These are phyloP conservation scores for Matsumyia berberina DNA, from an alignment of 2,888 invertebrate genomes.

Conservation along the genomic window DNA sequence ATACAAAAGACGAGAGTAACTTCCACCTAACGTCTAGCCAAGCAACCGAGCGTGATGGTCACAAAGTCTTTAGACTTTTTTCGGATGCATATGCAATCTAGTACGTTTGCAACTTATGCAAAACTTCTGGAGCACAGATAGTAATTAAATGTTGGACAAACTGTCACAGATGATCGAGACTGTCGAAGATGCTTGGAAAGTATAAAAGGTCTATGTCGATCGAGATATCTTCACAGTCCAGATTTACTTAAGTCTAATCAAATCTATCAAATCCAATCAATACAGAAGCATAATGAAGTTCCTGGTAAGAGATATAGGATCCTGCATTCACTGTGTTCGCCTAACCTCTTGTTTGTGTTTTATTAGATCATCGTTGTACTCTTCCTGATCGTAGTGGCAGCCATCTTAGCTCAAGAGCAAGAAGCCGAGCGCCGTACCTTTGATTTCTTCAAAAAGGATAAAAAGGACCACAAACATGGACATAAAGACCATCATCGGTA, in stretches of 20 bases:
- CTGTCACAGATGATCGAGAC: conserved; percentile 50
- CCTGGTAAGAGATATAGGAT: conserved; percentile 25
- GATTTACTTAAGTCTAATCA: neutral
- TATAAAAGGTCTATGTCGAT: conserved; percentile 30
- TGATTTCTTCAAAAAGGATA: conserved; percentile 67
- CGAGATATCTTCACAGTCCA: conserved; percentile 27
- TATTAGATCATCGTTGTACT: conserved; percentile 44
- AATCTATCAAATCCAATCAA: conserved; percentile 24
- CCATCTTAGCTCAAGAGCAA: conserved; percentile 37
- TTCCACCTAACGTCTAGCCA: conserved; percentile 35
- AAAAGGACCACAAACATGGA: conserved; percentile 25
- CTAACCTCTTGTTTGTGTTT: neutral
- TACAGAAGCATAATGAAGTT: conserved; percentile 52
- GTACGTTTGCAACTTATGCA: neutral
- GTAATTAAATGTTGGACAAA: conserved; percentile 41
- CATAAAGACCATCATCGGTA: conserved; percentile 45
- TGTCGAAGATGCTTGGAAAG: neutral
- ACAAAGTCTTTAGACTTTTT: conserved; percentile 52
- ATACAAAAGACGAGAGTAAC: conserved; percentile 27
- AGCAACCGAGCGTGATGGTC: conserved; percentile 62
- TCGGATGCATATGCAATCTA: conserved; percentile 2
- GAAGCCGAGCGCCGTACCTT: conserved; percentile 63
- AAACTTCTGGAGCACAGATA: neutral
- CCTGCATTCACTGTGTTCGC: too few relatives aligned
- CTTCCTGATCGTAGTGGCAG: conserved; percentile 27